Evolutionary conservation across 2,113 vertebrate genomes (phyloP).

Genomic region (Salvator merianae): DNA sequence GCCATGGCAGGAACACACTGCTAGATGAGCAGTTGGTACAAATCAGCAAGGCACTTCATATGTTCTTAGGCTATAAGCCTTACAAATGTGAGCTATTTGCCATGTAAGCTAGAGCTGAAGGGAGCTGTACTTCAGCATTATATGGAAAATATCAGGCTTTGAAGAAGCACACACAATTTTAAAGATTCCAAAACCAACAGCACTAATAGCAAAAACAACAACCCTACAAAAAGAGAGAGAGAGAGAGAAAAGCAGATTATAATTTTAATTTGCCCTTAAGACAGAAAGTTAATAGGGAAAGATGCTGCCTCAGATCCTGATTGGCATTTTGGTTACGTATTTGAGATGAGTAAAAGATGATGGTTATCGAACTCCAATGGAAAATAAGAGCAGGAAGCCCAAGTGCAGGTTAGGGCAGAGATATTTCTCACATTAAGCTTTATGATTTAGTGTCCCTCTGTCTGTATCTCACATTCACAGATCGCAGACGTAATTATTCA

Average conservation of each 20-base stretch:
- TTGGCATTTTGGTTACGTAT: background rate
- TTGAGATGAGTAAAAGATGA: background rate
- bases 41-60: background rate
- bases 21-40: too few relatives aligned
- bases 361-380: background rate
- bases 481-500: background rate
- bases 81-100: too few relatives aligned
- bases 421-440: background rate
- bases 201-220: background rate
- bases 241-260: background rate
- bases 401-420: background rate
- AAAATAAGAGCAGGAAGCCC: background rate
- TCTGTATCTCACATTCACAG: background rate
- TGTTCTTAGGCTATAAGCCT: background rate
- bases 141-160: background rate
- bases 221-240: background rate
- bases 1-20: too few relatives aligned
- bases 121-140: background rate
- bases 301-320: background rate
- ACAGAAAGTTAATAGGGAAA: background rate
- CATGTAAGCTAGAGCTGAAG: background rate
- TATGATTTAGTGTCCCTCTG: background rate
- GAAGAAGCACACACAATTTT: background rate
- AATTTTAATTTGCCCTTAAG: background rate
- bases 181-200: background rate